phyloP scores from a whole-genome alignment of 2,888 invertebrate genomes.

The Spilarctia lutea region DNA sequence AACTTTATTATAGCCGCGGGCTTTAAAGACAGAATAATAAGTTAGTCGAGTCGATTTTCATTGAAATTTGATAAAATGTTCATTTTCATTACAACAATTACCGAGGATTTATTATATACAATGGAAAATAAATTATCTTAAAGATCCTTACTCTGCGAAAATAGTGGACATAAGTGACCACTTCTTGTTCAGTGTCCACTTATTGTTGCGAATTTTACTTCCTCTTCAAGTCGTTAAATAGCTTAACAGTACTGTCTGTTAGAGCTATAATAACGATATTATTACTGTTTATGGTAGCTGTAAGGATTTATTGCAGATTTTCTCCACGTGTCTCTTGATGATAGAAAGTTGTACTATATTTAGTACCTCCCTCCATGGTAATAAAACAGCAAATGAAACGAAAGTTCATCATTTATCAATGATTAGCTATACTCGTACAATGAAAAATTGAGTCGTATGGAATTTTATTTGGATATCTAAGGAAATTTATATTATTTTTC shows the following conservation, averaged over 20 bases:
- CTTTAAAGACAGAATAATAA: not conserved
- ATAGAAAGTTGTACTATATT: not conserved
- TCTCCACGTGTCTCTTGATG: not conserved
- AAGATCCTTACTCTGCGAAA: not conserved
- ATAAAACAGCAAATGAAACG: not conserved
- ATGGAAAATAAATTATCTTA: not conserved
- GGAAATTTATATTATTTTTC: not conserved
- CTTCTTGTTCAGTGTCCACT: not conserved
- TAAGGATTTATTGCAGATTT: not conserved
- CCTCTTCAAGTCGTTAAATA: not conserved
- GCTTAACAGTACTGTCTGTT: not conserved
- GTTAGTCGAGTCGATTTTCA: too few relatives aligned
- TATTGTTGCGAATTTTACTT: not conserved
- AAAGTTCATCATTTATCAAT: not conserved
- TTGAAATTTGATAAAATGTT: not conserved
- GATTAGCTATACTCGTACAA: too few relatives aligned
- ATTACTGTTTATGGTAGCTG: not conserved
- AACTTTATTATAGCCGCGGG: not conserved
- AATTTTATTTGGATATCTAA: not conserved
- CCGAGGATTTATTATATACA: too few relatives aligned
- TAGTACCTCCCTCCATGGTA: not conserved
- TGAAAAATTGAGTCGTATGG: not conserved
- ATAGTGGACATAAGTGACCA: not conserved
- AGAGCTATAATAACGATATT: not conserved
- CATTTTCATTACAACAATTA: not conserved